These are phyloP conservation scores for Xestia c-nigrum DNA, from an alignment of 2,888 invertebrate genomes.

Conservation along the genomic window DNA sequence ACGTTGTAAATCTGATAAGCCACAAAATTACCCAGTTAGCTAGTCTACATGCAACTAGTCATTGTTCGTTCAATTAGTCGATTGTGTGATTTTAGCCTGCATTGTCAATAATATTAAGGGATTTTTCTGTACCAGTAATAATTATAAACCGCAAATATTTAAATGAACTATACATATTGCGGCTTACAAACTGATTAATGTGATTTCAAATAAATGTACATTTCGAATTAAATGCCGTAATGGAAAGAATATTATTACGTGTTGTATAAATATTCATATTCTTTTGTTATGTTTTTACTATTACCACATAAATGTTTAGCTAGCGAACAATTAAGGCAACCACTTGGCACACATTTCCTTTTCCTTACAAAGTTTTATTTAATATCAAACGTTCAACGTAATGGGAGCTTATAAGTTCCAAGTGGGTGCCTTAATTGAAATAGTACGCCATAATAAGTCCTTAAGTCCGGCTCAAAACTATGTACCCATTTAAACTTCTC, in stretches of 20 bases:
- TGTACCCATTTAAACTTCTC: constrained; percentile 68
- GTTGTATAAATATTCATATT: constrained; percentile 12
- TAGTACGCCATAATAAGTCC: constrained; percentile 54
- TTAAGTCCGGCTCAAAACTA: constrained; percentile 64
- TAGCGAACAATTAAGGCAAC: constrained; percentile 28
- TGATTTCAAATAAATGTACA: constrained; percentile 30
- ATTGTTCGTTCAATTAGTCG: background rate
- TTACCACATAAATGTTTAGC: background rate
- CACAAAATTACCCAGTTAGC: background rate
- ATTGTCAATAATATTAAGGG: background rate
- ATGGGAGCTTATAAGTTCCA: constrained; percentile 55
- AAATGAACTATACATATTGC: constrained; percentile 29
- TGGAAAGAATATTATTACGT: constrained; percentile 11
- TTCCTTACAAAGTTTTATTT: constrained; percentile 40
- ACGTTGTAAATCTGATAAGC: no score
- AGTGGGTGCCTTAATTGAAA: constrained; percentile 59
- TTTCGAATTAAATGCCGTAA: constrained; percentile 12
- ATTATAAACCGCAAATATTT: constrained; percentile 24
- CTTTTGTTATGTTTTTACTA: background rate
- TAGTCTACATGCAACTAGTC: background rate
- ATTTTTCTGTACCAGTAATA: background rate
- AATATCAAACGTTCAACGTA: constrained; percentile 40
- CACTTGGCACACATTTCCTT: constrained; percentile 28
- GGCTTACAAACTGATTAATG: constrained; percentile 25
- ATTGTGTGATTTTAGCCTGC: background rate